Base-by-base conservation (phyloP, 2,797 vertebrate genomes). In the Chloroceryle inda region DNA sequence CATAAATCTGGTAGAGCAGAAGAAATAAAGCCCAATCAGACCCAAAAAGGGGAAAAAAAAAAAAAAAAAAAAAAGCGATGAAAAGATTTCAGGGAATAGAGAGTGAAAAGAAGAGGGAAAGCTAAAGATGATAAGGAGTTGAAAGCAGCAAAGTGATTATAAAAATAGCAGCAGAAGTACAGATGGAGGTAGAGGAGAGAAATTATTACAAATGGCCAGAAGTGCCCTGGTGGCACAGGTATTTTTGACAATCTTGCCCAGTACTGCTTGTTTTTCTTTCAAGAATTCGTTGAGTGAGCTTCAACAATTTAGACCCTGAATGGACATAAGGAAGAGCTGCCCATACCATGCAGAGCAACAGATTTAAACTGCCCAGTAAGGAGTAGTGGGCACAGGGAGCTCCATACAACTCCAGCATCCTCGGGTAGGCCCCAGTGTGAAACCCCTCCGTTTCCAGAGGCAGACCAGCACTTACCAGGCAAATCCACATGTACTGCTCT, bases 1-100 rank as follows among this genome's bases (percentile, higher is more conserved):
- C 89, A 97, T 98, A 98, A 98, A 98, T 98, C 97, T 97, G 96
- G 92, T 50, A 50, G 31, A 79, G 42, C 55, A 95, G 91, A 88
- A 95, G 93, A 97, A 95, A 94, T 81, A 96, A 96, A 93, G 16
- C 96, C 93, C 87, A 96, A 96, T 97, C 95, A 95, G 88, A 82
- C 49, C 33, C 31, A 62, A 74, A 85, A 45, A 35, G 8, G 40
- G 37, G 56, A 27, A 38, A 11, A 50, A 50, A 44, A 62, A 24
- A 50, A 50, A 44, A 62, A 24, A 79, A 84, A 81, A 2, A 78
- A 76, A 82, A 79, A 2, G 37, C 10, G 86, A 97, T 97, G 95
- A 97, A 97, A 98, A 97, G 92, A 98, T 98, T 96, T 96, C 95
- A 96, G 79, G 74, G 77, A 92, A 89, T 97, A 95, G 97, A 96